Base-by-base conservation (phyloP, 2,113 vertebrate species). In the Penelope pileata region DNA sequence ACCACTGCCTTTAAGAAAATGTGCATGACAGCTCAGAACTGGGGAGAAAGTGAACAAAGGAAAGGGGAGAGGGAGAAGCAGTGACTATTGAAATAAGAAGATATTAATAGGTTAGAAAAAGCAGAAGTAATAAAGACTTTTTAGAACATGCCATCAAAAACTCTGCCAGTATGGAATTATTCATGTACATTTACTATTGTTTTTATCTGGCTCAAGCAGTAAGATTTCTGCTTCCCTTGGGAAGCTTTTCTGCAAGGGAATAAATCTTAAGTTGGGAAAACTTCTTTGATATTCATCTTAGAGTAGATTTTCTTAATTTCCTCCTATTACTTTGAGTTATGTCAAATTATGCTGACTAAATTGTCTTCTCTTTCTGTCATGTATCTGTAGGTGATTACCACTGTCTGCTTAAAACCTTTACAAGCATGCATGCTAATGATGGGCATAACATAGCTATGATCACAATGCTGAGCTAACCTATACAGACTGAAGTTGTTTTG, bases 31-130 rank as follows among this genome's bases (percentile, higher is more conserved):
- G 93, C 94, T 96, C 85, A 64, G 90, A 93, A 83, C 40, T 18
- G 6, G 60, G 47, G 75, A 94, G 86, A 78, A 86, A 83, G 40
- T 82, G 94, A 95, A 95, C 93, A 96, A 96, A 96, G 86, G 90
- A 59, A 66, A 56, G 36, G 4, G 10, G 85, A 76, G 80, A 95
- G 88, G 51, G n/a, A 93, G 83, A 96, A 84, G 90, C 83, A 96
- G 73, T 0, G 4, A 92, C 80, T 91, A 58, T 90, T 95, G 88
- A 96, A 96, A 70, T 84, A 95, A 75, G 68, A 50, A 70, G 94
- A 80, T 96, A 97, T 96, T 96, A 93, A 96, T 96, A 97, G 96
- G 86, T 45, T 90, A 82, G 85, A 72, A 90, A 78, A 91, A 88
- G 53, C 48, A 95, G 93, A 91, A 95, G 94, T 93, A 90, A 94